Evolutionary conservation across 1,140 invertebrate genomes (phyloP), one percentile per base, ranked within the genome.

Genomic region (Orchestia grillus): DNA sequence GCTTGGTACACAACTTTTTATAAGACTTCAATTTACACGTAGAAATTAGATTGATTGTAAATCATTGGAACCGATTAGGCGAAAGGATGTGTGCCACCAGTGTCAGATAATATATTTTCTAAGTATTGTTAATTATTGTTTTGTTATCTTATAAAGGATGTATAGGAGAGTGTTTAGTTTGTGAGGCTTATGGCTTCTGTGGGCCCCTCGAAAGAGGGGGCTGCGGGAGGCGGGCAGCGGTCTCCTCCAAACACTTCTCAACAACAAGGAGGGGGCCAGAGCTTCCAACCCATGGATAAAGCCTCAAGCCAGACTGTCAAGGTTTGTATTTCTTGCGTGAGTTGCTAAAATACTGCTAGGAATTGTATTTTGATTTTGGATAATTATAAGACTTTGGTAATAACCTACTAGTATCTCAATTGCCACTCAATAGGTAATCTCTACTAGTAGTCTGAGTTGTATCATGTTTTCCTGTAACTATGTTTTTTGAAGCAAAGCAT

Each of bases 51-150:
- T 36, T 3, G 28, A 77, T 77, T 77, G 92, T 45, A 47, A 94
- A 94, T 44, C 47, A 45, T 94, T 94, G 92, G 92, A 94, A 94
- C 92, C 44, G 40, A 94, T 47, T 94, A 45, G 43, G 92, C 92
- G 92, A 94, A 47, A 94, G 43, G 92, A 94, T 94, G 92, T 19
- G 92, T 94, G 92, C 92, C 92, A 44, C 92, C 47, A 94, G 92
- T 94, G 92, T 94, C 41, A 94, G 92, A 94, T 94, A 94, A 94
- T 94, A 94, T 94, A 45, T 94, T 44, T 94, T 94, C 44, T 94
- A 45, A 6, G 41, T 94, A 94, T 94, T 44, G 90, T 47, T 94
- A 40, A 94, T 77, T 23, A 44, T 94, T 94, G 44, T 94, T 94
- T 94, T 94, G 43, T 44, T 19, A 40, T n/a, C 44, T 45, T 94